Conservation (phyloP, 1,140 invertebrate species). For the Eriocheir sinensis region DNA sequence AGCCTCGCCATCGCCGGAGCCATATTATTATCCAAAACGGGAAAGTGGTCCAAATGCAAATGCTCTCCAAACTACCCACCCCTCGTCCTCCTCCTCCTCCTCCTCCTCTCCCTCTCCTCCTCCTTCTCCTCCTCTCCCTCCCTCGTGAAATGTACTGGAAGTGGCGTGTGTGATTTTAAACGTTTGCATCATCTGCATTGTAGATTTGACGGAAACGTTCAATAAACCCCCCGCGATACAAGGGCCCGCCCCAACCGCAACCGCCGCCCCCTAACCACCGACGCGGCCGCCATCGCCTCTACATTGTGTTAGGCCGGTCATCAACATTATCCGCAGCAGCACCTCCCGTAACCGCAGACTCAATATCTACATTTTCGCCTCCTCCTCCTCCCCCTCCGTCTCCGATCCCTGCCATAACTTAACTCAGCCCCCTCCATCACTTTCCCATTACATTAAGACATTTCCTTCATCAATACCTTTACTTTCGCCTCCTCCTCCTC, state of each 20-base stretch:
- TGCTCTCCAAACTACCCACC: constrained; percentile 29
- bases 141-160: constrained; percentile 42
- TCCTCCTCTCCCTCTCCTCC: too few species aligned
- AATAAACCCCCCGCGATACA: constrained; percentile 50
- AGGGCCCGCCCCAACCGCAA: not conserved
- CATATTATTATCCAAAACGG: constrained; percentile 62
- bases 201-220: constrained; percentile 57
- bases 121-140: too few species aligned
- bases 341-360: not conserved
- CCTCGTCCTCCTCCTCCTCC: too few species aligned
- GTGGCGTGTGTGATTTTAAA: constrained; percentile 63
- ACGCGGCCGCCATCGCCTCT: not conserved
- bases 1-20: constrained; percentile 43
- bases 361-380: not conserved
- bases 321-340: not conserved
- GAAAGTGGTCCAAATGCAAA: constrained; percentile 53
- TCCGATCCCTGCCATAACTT: too few species aligned
- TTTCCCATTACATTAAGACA: too few species aligned
- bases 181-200: constrained; percentile 57
- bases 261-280: not conserved
- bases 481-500: too few species aligned
- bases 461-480: too few species aligned
- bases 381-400: not conserved
- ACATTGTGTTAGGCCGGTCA: not conserved
- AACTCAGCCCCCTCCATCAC: too few species aligned